Conservation (phyloP, 2,113 vertebrate genomes). For the Sporophila hypoxantha region DNA sequence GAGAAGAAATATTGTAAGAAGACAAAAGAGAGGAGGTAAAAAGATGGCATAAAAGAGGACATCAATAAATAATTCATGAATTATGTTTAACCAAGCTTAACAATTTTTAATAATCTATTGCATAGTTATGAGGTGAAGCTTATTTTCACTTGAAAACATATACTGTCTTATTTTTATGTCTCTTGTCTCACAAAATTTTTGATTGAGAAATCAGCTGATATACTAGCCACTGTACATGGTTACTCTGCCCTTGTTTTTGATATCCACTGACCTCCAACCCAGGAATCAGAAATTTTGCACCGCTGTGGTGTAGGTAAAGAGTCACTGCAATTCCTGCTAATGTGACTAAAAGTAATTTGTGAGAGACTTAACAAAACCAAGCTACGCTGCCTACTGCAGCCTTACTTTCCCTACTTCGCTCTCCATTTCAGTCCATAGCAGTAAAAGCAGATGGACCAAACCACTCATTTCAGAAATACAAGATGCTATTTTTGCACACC, state of each 20-base stretch:
- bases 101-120: not conserved
- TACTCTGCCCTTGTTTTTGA: not conserved
- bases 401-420: too few species aligned
- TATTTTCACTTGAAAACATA: not conserved
- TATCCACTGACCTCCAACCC: not conserved
- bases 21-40: not conserved
- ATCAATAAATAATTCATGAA: not conserved
- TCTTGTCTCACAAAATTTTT: not conserved
- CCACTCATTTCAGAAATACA: fast-evolving
- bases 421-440: not conserved
- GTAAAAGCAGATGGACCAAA: not conserved
- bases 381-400: not conserved
- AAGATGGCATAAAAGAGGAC: not conserved
- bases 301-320: not conserved
- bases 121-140: not conserved
- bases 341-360: not conserved
- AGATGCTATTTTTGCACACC: not conserved
- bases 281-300: not conserved
- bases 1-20: not conserved
- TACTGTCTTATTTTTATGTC: not conserved
- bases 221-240: not conserved
- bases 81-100: not conserved
- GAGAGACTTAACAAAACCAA: not conserved
- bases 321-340: not conserved
- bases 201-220: not conserved